A percentile compares a stretch with the other conserved stretches of the same genome.
phyloP scores from a whole-genome alignment of 2,888 invertebrate species.

The Rhodophaea formosa region DNA sequence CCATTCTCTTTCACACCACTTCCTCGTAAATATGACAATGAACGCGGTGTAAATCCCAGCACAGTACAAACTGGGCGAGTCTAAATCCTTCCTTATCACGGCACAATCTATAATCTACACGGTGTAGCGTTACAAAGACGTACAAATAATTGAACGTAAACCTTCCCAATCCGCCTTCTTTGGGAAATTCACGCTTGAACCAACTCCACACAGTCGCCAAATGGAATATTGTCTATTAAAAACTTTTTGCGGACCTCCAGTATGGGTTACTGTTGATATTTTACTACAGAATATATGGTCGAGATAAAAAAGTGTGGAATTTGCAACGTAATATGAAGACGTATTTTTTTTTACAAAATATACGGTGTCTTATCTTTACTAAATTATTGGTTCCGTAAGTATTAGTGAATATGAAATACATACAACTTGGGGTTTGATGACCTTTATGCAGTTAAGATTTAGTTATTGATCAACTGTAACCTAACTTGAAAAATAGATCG shows the following conservation, averaged over 20 bases:
- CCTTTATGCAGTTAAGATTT: too few relatives aligned
- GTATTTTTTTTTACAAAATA: constrained; percentile 48
- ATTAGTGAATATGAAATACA: too few relatives aligned
- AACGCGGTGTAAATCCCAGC: constrained; percentile 47
- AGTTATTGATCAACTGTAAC: too few relatives aligned
- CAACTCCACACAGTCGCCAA: constrained; percentile 50
- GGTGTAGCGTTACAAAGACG: constrained; percentile 64
- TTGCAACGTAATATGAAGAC: constrained; percentile 31
- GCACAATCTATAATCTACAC: constrained; percentile 63
- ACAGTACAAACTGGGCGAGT: constrained; percentile 41
- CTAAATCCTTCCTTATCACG: constrained; percentile 65
- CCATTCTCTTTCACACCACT: constrained; percentile 34
- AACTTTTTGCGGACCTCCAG: constrained; percentile 30
- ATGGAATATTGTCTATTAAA: constrained; percentile 32
- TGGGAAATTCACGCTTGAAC: constrained; percentile 64
- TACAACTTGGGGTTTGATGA: too few relatives aligned
- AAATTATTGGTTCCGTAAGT: not conserved
- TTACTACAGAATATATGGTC: constrained; percentile 27
- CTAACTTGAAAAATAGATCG: too few relatives aligned
- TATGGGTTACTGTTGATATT: constrained; percentile 34
- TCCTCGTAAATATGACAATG: constrained; percentile 43
- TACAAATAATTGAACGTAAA: constrained; percentile 49
- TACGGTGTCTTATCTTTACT: too few relatives aligned
- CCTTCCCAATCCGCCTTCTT: constrained; percentile 47
- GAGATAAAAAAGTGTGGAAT: constrained; percentile 29